Evolutionary conservation across 2,113 vertebrate genomes (phyloP).

Genomic region (Pontoporia blainvillei): DNA sequence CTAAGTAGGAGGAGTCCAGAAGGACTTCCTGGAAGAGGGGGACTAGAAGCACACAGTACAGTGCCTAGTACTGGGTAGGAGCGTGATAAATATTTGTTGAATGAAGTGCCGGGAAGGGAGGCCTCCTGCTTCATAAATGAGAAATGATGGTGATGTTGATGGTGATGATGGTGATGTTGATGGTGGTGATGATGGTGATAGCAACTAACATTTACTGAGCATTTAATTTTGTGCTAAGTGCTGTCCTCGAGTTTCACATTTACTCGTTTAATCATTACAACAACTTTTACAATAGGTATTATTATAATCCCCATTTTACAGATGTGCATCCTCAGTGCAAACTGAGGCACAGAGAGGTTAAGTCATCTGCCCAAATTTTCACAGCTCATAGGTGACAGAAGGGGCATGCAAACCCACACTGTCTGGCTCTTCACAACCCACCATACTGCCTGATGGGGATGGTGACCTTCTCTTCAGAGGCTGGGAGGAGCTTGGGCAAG

Average conservation of each 20-base stretch:
- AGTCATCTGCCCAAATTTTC: not conserved
- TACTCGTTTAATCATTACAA: not conserved
- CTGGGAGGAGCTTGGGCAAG: not conserved
- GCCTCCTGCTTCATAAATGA: not conserved
- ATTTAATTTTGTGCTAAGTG: not conserved
- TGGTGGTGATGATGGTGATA: not conserved
- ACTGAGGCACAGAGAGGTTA: not conserved
- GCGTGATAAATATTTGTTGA: not conserved
- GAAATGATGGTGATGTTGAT: not conserved
- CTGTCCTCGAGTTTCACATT: not conserved
- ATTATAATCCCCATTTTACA: not conserved
- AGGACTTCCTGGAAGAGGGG: not conserved
- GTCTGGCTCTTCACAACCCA: not conserved
- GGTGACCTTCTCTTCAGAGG: not conserved
- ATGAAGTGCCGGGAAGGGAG: not conserved
- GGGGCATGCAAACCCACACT: not conserved
- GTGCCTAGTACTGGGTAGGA: not conserved
- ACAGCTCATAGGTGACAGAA: not conserved
- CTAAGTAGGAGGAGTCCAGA: not conserved
- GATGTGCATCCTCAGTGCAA: not conserved
- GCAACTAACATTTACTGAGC: not conserved
- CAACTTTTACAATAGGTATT: not conserved
- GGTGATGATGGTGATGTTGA: accelerated
- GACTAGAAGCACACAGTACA: not conserved
- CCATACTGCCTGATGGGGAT: not conserved